Base-by-base conservation (phyloP, 2,797 vertebrate genomes). In the Graptemys geographica region DNA sequence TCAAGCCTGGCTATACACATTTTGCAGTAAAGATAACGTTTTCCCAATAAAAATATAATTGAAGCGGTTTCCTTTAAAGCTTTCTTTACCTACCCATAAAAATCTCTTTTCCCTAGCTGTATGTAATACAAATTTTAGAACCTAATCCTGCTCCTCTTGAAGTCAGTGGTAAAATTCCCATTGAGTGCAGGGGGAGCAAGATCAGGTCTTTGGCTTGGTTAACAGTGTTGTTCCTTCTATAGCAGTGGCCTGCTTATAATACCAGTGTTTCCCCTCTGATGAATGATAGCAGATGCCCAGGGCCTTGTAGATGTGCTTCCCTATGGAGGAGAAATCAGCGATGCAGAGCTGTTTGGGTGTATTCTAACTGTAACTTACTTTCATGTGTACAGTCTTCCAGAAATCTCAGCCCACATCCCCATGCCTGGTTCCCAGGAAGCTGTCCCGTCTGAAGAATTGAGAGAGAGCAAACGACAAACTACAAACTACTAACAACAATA, bases 1-100 rank as follows among this genome's bases (percentile, higher is more conserved):
- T 6, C 1, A 0, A 49, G 85, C 33, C 1, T 1, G 23, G 0
- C 2, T 2, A 21, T 4, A 1, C 62, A 52, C 18, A 1, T 44
- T 15, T 62, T n/a, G 52, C 76, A 10, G 21, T 3, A 4, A 8
- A 27, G 49, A 5, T n/a, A 21, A 44, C 9, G 8, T 28, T 41
- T 88, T 37, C 19, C 53, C 76, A 16, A 11, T 33, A 15, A 53
- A 31, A 37, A 10, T 9, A 47, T 47, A n/a, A 28, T 5, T 21
- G 89, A 23, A 44, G n/a, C 11, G 47, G 65, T 7, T 57, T 25
- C 18, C 6, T 3, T 56, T 18, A 13, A 47, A 47, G 9, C 6
- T 7, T 53, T 27, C 41, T n/a, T 11, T 0, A 0, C 33, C n/a
- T 80, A 49, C 4, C 76, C n/a, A 41, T 19, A 16, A 1, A 9